Percentiles rank a stretch among this genome's conserved stretches.
Evolutionary conservation across 2,797 vertebrate genomes (phyloP).

Genomic region (Pyrrhura leucotis): DNA sequence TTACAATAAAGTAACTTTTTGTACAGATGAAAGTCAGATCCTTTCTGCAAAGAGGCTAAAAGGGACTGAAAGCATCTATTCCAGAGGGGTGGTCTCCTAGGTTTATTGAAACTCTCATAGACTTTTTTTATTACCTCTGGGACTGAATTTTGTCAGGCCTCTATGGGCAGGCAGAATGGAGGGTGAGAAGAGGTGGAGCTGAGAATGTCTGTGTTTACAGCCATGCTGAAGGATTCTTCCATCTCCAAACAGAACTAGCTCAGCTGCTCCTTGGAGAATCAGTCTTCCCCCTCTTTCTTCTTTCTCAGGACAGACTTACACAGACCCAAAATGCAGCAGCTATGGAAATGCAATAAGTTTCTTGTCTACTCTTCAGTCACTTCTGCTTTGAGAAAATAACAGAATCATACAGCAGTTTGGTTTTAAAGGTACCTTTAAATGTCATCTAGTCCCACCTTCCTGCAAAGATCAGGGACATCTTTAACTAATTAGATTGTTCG

Average conservation of each 20-base stretch:
- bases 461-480: neutral
- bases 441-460: neutral
- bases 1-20: neutral
- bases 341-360: neutral
- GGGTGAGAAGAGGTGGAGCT: rapidly evolving
- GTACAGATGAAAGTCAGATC: neutral
- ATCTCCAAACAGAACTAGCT: neutral
- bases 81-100: neutral
- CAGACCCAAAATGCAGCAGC: neutral
- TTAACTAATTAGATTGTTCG: neutral
- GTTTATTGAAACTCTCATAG: neutral
- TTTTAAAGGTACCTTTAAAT: neutral
- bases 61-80: neutral
- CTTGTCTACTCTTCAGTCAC: neutral
- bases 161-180: neutral
- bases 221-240: neutral
- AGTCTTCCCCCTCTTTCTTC: neutral
- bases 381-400: neutral
- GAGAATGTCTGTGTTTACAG: neutral
- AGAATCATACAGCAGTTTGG: neutral
- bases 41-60: neutral
- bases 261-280: neutral
- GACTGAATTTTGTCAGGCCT: neutral
- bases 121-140: neutral
- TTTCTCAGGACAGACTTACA: neutral